Percentiles rank a stretch among this genome's conserved stretches.
Evolutionary conservation across 64 coral and sea anemone species (phyloP).

Genomic region (Porites australiensis): DNA sequence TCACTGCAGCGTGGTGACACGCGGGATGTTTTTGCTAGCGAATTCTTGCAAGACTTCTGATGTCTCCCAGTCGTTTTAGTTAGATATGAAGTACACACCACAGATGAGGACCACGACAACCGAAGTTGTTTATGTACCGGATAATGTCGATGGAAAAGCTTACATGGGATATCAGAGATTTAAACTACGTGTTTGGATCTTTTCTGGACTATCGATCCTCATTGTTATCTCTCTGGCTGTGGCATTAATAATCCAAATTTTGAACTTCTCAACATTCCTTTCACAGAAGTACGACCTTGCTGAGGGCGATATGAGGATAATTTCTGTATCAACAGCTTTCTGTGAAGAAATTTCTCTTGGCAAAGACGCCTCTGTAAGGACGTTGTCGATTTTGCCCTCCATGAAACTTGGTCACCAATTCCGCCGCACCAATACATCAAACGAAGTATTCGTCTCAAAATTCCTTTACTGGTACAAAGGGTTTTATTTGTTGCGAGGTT

Average conservation of each 20-base stretch:
- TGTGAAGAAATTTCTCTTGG: slow-evolving; percentile 82
- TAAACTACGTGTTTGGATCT: slow-evolving; percentile 77
- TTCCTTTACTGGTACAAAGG: slow-evolving; percentile 91
- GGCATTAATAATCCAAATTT: slow-evolving; percentile 82
- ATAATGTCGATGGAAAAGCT: slow-evolving; percentile 37
- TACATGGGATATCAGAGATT: slow-evolving; percentile 75
- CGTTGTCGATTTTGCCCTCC: slow-evolving; percentile 57
- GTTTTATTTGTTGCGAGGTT: slow-evolving; percentile 82
- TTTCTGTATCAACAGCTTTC: slow-evolving; percentile 85
- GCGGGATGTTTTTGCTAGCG: background rate
- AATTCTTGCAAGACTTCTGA: slow-evolving; percentile 7
- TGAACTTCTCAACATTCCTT: slow-evolving; percentile 81
- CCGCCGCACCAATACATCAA: slow-evolving; percentile 68
- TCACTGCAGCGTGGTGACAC: background rate
- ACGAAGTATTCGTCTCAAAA: slow-evolving; percentile 67
- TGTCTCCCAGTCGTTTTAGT: background rate
- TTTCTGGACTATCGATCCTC: slow-evolving; percentile 64
- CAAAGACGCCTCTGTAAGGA: slow-evolving; percentile 43
- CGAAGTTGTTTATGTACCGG: slow-evolving; percentile 46
- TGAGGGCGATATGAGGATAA: slow-evolving; percentile 84
- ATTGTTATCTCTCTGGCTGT: slow-evolving; percentile 61
- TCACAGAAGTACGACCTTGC: slow-evolving; percentile 79
- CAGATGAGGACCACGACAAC: slow-evolving; percentile 44
- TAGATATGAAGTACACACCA: background rate
- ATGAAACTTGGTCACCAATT: slow-evolving; percentile 16